A percentile compares a stretch with the other conserved stretches of the same genome.
Conservation (phyloP, 2,797 vertebrate species). For the Gallinago nigripennis region DNA sequence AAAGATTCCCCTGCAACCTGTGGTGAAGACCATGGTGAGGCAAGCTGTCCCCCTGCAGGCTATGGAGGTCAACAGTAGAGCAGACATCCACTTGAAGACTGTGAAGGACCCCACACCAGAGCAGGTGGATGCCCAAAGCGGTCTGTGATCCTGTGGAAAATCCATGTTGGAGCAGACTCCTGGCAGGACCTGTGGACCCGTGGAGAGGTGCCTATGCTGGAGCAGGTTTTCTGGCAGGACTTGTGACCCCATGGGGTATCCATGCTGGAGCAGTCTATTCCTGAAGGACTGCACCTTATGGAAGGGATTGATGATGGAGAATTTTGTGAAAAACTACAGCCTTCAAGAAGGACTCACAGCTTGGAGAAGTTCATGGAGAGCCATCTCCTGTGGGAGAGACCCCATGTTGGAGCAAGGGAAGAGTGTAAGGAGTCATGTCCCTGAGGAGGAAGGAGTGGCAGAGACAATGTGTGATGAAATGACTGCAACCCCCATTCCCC, state of each 20-base stretch:
- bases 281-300: neutral
- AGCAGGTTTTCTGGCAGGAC: neutral
- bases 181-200: neutral
- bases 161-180: neutral
- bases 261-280: neutral
- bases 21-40: neutral
- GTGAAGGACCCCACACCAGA: neutral
- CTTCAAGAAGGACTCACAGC: neutral
- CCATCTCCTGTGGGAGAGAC: neutral
- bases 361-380: neutral
- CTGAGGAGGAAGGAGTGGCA: neutral
- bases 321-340: neutral
- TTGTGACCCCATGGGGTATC: neutral
- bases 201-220: neutral
- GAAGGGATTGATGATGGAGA: neutral
- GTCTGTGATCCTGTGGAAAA: neutral
- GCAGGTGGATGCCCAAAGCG: neutral
- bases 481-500: neutral
- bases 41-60: neutral
- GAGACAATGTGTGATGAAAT: neutral
- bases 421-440: neutral
- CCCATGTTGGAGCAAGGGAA: neutral
- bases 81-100: neutral
- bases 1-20: neutral
- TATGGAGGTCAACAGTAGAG: neutral